Conservation (phyloP, 2,888 invertebrate species). For the Steinernema carpocapsae region DNA sequence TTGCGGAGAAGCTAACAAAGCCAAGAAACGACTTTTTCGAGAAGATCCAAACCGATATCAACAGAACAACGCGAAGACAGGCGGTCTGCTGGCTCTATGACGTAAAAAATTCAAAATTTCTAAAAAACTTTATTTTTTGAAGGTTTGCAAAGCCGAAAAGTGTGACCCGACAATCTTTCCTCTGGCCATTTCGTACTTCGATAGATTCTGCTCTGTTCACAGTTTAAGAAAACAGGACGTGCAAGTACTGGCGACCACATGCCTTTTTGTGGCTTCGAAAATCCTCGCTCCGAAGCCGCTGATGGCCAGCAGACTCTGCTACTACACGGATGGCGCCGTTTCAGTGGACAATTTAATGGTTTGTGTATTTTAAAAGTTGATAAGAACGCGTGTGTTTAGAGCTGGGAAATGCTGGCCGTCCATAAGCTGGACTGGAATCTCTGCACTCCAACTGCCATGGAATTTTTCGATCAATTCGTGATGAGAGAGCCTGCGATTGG, state of each 20-base stretch:
- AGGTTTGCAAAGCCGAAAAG: constrained; percentile 92
- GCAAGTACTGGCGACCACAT: constrained; percentile 88
- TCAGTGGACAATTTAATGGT: constrained; percentile 84
- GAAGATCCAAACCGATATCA: constrained; percentile 9
- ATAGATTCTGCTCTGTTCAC: constrained; percentile 86
- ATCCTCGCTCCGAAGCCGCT: constrained; percentile 85
- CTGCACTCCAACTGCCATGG: constrained; percentile 87
- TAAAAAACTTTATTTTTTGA: background rate
- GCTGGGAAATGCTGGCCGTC: constrained; percentile 28
- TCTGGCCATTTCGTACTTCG: constrained; percentile 88
- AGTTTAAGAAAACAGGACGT: constrained; percentile 84
- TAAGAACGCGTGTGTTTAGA: constrained; percentile 5
- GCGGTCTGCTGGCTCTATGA: constrained; percentile 16
- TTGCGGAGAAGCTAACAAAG: constrained; percentile 9
- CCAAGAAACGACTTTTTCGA: background rate
- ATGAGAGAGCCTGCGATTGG: constrained; percentile 49
- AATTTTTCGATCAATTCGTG: constrained; percentile 84
- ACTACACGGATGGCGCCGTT: constrained; percentile 92
- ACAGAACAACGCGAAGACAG: background rate
- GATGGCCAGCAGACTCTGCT: constrained; percentile 81
- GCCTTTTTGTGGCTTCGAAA: constrained; percentile 90
- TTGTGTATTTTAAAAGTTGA: constrained; percentile 73
- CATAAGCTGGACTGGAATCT: constrained; percentile 86
- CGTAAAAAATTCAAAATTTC: background rate
- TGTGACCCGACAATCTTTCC: constrained; percentile 93